Conservation (phyloP, 2,888 invertebrate genomes). For the Halictus ligatus region DNA sequence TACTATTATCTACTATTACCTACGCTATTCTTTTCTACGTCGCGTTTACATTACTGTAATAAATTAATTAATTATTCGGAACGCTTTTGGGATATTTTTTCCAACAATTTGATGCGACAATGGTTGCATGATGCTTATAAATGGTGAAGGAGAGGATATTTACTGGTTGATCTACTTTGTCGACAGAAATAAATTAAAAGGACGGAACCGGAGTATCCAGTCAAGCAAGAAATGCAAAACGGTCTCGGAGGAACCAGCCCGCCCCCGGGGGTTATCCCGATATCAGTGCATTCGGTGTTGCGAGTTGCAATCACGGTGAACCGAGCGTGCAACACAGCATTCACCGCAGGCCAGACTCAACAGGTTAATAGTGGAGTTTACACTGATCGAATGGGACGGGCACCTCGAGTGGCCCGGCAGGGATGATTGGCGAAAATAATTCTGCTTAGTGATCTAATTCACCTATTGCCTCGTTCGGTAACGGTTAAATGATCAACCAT, state of each 20-base stretch:
- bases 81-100: neutral
- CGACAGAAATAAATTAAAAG: neutral
- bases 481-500: constrained; percentile 49
- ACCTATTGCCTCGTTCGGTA: constrained; percentile 55
- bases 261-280: neutral
- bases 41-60: too few species aligned
- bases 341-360: constrained; percentile 49
- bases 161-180: neutral
- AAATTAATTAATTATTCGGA: too few species aligned
- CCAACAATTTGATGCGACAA: neutral
- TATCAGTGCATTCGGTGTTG: constrained; percentile 8
- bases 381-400: constrained; percentile 58
- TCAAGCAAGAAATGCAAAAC: neutral
- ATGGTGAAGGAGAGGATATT: neutral
- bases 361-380: constrained; percentile 57
- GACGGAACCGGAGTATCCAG: neutral
- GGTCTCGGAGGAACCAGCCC: neutral
- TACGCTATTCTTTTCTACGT: too few species aligned
- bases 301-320: constrained; percentile 39
- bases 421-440: constrained; percentile 57
- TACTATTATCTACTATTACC: too few species aligned
- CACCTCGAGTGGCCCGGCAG: constrained; percentile 38
- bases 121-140: too few species aligned
- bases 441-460: constrained; percentile 59
- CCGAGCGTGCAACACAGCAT: constrained; percentile 34